Base-by-base conservation (phyloP, 2,113 vertebrate genomes). In the Salvelinus alpinus region DNA sequence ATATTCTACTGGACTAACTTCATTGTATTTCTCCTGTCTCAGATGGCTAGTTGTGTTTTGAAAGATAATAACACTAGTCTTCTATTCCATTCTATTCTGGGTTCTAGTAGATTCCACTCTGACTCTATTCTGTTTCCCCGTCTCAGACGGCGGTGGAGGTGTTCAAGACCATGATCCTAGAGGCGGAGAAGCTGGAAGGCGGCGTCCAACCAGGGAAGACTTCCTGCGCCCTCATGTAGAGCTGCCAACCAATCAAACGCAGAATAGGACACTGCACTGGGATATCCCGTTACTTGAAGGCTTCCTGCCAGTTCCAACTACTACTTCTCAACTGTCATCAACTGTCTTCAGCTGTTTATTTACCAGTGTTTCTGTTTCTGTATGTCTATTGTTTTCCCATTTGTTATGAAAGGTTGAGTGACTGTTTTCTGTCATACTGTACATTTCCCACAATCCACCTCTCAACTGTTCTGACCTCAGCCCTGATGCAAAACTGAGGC, bases 121-220 rank as follows among this genome's bases (percentile, higher is more conserved):
- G 8, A 44, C 38, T 9, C 8, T 14, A 1, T 18, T 18, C 4
- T 54, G 5, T 54, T 51, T 18, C 51, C 16, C 13, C 1, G n/a
- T 18, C 24, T 5, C 88, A 97, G 96, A 96, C 96, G 24, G 94
- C 95, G 1, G 96, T 95, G 76, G 97, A 99, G 51, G 98, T 99
- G 89, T 99, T 99, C 88, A 95, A 95, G 83, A 97, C 97, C 94
- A 99, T 99, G 96, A 99, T 99, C 95, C 92, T 98, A 94, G 98
- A 99, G 92, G 96, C 96, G 84, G 97, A 99, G 88, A 98, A 97
- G 93, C 97, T 98, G 4, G 97, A 99, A 47, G 97, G 98, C 78
- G 95, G 95, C 75, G 94, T 95, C 89, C 98, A 97, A 89, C 97
- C 96, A 90, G 96, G 96, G 81, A 98, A 98, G 91, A 95, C 97